Base-by-base conservation (phyloP, 2,113 vertebrate genomes). In the Nesospiza acunhae region DNA sequence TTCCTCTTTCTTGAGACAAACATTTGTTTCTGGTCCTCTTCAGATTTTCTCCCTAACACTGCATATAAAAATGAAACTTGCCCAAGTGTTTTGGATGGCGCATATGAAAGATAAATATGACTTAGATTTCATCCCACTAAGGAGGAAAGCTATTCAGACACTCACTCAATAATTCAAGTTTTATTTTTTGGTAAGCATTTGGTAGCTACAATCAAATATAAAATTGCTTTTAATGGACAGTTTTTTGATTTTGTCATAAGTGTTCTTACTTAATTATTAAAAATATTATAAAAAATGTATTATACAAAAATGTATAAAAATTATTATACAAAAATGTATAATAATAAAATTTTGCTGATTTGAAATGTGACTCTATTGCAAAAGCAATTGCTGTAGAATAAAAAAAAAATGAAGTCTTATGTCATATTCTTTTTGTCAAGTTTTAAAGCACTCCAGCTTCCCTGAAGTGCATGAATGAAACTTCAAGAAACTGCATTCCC, bases 401-500 rank as follows among this genome's bases (percentile, higher is more conserved):
- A 60, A 74, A 37, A 72, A 37, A 8, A 33, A 33, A 46, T 10
- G 11, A 60, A 69, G 55, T 23, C 16, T 81, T 59, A 41, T 12
- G 52, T 39, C n/a, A 77, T 4, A 2, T 35, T 89, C 30, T 37
- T 93, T 87, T 64, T 52, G 19, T 46, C n/a, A 75, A 37, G n/a
- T 53, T 94, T 92, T 62, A 75, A 92, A 72, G 68, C 18, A 47
- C 31, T 79, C 56, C 90, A 68, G 68, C 46, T 85, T 85, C 49
- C 58, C 84, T 55, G 28, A 95, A 82, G 41, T 47, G 16, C 13
- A 20, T 63, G 78, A 88, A 93, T 15, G 15, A 73, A 96, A 86
- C 80, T 86, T 91, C 72, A 93, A 90, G 83, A 93, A 96, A 91
- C 20, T 70, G 70, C 41, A 39, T 42, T 85, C 75, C 52, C 58